Conservation (phyloP, 1,140 invertebrate genomes). For the Tribolium madens region DNA sequence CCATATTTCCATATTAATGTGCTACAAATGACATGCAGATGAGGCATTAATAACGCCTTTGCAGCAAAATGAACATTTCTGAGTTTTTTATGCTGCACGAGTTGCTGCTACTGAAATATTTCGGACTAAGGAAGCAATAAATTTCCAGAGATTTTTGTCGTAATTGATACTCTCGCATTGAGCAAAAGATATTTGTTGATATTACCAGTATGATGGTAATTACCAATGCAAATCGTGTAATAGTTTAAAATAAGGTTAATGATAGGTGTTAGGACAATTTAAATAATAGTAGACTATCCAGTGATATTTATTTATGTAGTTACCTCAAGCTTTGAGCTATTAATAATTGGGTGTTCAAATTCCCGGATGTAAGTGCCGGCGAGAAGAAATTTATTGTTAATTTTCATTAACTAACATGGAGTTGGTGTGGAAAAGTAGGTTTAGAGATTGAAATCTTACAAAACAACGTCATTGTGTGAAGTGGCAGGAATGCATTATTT, state of each 20-base stretch:
- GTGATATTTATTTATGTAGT: slow-evolving; percentile 7
- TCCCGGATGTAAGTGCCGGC: background rate
- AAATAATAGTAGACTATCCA: background rate
- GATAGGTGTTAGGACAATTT: slow-evolving; percentile 13
- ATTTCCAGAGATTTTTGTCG: background rate
- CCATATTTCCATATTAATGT: slow-evolving; percentile 22
- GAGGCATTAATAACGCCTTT: slow-evolving; percentile 6
- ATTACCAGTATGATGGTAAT: background rate
- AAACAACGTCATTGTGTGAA: background rate
- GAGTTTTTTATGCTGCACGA: background rate
- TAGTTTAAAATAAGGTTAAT: slow-evolving; percentile 14
- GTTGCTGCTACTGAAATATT: background rate
- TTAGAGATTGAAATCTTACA: background rate
- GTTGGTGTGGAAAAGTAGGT: slow-evolving; percentile 10
- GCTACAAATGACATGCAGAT: background rate
- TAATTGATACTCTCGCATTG: background rate
- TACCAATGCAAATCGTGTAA: slow-evolving; percentile 15
- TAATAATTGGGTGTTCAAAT: slow-evolving; percentile 23
- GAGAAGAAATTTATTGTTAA: slow-evolving; percentile 1
- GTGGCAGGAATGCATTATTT: background rate
- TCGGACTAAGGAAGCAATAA: background rate
- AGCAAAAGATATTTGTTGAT: background rate
- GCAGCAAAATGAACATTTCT: background rate
- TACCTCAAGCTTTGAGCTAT: background rate
- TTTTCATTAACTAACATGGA: slow-evolving; percentile 7